A percentile compares a stretch with the other conserved stretches of the same genome.
These are phyloP conservation scores for Oikopleura dioica DNA, from an alignment of 23 tunicate genomes.

Conservation along the genomic window DNA sequence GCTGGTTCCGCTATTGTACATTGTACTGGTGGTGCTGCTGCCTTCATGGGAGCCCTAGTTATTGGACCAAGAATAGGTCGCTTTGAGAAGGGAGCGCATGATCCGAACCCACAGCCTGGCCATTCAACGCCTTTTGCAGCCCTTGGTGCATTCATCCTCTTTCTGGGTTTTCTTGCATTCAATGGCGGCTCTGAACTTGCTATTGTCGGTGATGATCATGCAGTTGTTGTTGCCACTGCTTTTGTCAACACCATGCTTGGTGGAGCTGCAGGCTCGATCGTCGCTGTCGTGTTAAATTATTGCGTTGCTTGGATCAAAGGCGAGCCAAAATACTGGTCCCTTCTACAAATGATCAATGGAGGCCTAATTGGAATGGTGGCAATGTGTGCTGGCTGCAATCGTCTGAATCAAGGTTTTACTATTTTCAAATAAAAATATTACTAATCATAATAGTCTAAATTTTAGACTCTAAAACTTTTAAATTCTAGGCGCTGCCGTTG, in stretches of 20 bases:
- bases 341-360: slow-evolving; percentile 44
- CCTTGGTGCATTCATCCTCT: slow-evolving; percentile 59
- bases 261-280: slow-evolving; percentile 32
- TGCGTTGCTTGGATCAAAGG: slow-evolving; percentile 24
- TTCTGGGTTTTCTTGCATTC: slow-evolving; percentile 71
- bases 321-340: slow-evolving; percentile 44
- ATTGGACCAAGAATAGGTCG: slow-evolving; percentile 73
- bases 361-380: slow-evolving; percentile 92
- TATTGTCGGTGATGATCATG: slow-evolving; percentile 16
- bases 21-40: slow-evolving; percentile 58
- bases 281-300: slow-evolving; percentile 27
- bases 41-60: slow-evolving; percentile 25
- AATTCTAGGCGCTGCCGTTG: slow-evolving; percentile 78
- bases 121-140: slow-evolving; percentile 21
- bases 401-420: slow-evolving; percentile 28
- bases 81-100: slow-evolving; percentile 14
- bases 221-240: slow-evolving; percentile 28
- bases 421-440: too few relatives aligned
- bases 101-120: not conserved
- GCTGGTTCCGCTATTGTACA: slow-evolving; percentile 25
- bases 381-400: slow-evolving; percentile 47
- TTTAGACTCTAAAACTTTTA: too few relatives aligned
- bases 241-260: slow-evolving; percentile 44
- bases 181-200: slow-evolving; percentile 39
- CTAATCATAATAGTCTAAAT: too few relatives aligned